These are phyloP conservation scores for Carposina sasakii DNA, from an alignment of 1,140 invertebrate genomes.

Conservation along the genomic window DNA sequence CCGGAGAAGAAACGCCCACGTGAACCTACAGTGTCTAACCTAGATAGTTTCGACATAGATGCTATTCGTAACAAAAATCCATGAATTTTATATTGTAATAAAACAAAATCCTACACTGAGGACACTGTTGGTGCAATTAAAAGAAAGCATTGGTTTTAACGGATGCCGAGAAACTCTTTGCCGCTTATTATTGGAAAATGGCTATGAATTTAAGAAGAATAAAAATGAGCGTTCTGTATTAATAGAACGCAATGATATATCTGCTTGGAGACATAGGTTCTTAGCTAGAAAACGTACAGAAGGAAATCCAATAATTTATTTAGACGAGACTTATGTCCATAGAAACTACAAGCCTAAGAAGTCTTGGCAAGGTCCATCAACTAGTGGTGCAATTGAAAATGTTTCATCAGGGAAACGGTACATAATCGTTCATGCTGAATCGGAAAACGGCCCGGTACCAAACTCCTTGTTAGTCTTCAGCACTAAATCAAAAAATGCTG, in stretches of 20 bases:
- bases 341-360: constrained; percentile 11
- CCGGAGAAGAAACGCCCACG: constrained; percentile 1
- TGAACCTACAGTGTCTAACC: constrained; percentile 1
- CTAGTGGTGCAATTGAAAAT: constrained; percentile 2
- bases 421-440: constrained; percentile 12
- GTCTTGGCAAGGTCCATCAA: constrained; percentile 3
- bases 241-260: constrained; percentile 3
- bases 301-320: constrained; percentile 5
- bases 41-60: constrained; percentile 16
- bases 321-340: constrained; percentile 10
- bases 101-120: constrained; percentile 22
- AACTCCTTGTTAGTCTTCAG: constrained; percentile 8
- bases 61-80: constrained; percentile 18
- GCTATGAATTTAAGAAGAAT: constrained; percentile 4
- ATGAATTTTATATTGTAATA: constrained; percentile 21
- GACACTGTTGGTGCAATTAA: constrained; percentile 4
- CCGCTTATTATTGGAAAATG: constrained; percentile 4
- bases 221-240: constrained; percentile 2
- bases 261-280: constrained; percentile 4
- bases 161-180: constrained; percentile 4
- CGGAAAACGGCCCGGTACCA: constrained; percentile 11
- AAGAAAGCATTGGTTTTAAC: not conserved
- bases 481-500: constrained; percentile 6
- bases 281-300: not conserved
- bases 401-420: constrained; percentile 10